Evolutionary conservation across 2,888 invertebrate species (phyloP).

Genomic region (Latheticus oryzae): DNA sequence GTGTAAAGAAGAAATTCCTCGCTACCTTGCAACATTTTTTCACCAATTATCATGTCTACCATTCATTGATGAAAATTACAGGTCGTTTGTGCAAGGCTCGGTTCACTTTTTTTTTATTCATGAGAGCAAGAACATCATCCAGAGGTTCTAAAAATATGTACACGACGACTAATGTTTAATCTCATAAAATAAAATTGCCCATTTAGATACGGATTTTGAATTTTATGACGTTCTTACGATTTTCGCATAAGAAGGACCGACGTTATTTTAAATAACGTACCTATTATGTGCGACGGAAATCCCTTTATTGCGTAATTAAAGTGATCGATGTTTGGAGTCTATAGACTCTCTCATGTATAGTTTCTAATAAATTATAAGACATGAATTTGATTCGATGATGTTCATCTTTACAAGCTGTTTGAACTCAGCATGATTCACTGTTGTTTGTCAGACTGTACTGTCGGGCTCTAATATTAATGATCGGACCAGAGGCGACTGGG

Average conservation of each 20-base stretch:
- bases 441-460: constrained; percentile 32
- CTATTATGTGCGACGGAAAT: constrained; percentile 34
- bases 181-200: constrained; percentile 36
- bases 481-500: constrained; percentile 41
- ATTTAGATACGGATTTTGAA: constrained; percentile 37
- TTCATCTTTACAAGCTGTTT: constrained; percentile 19
- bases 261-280: constrained; percentile 31
- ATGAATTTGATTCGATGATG: no score
- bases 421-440: constrained; percentile 6
- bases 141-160: constrained; percentile 36
- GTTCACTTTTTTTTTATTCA: constrained; percentile 27
- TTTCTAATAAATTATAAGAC: no score
- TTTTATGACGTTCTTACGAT: constrained; percentile 38
- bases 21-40: constrained; percentile 32
- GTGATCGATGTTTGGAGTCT: constrained; percentile 26
- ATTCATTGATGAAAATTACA: constrained; percentile 27
- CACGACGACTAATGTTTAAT: constrained; percentile 28
- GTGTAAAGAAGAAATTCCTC: constrained; percentile 25
- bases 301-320: constrained; percentile 33
- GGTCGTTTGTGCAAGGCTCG: constrained; percentile 17
- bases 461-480: constrained; percentile 47
- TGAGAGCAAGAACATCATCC: constrained; percentile 13
- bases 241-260: constrained; percentile 23
- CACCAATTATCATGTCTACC: constrained; percentile 27
- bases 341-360: no score